Conservation (phyloP, 2,888 invertebrate species). For the Dermolepida albohirtum region DNA sequence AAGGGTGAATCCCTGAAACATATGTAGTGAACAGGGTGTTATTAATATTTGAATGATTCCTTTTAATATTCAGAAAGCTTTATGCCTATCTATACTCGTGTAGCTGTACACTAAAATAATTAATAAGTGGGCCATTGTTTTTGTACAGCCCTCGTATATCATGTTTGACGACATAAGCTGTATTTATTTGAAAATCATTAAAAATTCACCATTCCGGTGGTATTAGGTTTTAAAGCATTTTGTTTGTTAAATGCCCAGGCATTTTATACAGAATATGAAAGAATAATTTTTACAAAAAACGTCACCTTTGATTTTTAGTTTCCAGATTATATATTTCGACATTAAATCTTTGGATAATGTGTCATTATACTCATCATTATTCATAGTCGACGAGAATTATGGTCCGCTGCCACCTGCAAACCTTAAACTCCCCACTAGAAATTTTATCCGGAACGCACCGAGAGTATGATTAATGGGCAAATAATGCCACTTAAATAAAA, state of each 20-base stretch:
- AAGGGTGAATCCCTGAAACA: no score
- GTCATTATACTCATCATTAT: constrained; percentile 29
- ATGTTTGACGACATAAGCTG: no score
- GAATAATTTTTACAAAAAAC: constrained; percentile 14
- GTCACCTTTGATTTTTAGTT: constrained; percentile 17
- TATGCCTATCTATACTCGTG: no score
- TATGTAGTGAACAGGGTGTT: no score
- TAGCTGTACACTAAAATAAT: no score
- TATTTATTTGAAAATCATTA: no score
- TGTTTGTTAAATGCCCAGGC: not conserved
- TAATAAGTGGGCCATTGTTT: no score
- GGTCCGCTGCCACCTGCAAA: constrained; percentile 20
- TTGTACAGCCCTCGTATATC: no score
- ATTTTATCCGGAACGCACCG: not conserved
- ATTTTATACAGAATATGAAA: not conserved
- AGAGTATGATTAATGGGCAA: constrained; percentile 22
- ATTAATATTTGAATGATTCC: no score
- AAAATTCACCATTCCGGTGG: no score
- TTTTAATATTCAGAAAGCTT: no score
- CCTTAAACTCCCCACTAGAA: constrained; percentile 19
- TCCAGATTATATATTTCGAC: constrained; percentile 13
- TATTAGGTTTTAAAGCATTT: no score
- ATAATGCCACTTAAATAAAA: constrained; percentile 19
- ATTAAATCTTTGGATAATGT: constrained; percentile 27
- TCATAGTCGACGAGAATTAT: constrained; percentile 19